These are phyloP conservation scores for Colossoma macropomum DNA, from an alignment of 2,113 vertebrate species.

Conservation along the genomic window DNA sequence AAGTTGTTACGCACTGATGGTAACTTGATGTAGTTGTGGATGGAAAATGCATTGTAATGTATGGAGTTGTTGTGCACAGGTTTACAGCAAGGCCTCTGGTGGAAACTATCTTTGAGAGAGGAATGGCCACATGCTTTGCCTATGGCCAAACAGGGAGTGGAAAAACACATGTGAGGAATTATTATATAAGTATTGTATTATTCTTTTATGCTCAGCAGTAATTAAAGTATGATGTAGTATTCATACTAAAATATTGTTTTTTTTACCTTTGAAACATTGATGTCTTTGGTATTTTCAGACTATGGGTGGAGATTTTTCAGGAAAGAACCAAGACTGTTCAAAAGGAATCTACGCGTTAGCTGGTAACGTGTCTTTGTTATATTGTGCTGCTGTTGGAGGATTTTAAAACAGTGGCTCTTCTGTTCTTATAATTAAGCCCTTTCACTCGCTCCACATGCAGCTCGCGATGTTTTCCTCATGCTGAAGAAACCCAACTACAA, in stretches of 20 bases:
- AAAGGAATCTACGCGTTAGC: conserved; percentile 98
- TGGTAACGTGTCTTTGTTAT: conserved; percentile 73
- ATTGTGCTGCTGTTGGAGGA: background rate
- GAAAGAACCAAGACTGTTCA: conserved; percentile 97
- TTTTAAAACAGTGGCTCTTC: background rate
- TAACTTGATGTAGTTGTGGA: background rate
- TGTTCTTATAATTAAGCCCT: background rate
- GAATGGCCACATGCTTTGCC: conserved; percentile 98
- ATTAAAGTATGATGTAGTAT: no score
- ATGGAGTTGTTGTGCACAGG: conserved; percentile 69
- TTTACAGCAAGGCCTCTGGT: conserved; percentile 96
- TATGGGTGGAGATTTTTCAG: conserved; percentile 98
- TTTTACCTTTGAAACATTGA: no score
- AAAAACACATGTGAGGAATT: conserved; percentile 92
- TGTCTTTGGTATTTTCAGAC: conserved; percentile 78
- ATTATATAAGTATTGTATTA: background rate
- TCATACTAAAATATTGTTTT: no score
- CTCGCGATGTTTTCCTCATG: conserved; percentile 98
- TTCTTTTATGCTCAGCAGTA: background rate
- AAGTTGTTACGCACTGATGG: background rate
- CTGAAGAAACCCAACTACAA: conserved; percentile 97
- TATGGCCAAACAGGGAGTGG: conserved; percentile 98
- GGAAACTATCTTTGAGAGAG: conserved; percentile 97
- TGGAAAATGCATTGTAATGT: conserved; percentile 9
- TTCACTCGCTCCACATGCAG: conserved; percentile 66